Conservation (phyloP, 92 coral and sea anemone genomes). For the Porites lobata region DNA sequence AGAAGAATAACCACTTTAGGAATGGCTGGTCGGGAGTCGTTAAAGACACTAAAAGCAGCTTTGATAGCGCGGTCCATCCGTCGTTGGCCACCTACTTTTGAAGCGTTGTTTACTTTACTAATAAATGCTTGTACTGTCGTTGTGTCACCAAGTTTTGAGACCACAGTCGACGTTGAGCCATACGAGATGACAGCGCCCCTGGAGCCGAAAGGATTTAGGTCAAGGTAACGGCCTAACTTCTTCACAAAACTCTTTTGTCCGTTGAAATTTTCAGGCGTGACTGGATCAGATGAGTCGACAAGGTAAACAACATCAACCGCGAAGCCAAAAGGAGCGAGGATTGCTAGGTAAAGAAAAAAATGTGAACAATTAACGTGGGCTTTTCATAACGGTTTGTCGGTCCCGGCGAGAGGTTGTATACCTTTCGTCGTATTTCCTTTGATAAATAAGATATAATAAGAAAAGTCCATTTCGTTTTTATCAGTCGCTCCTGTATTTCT, state of each 20-base stretch:
- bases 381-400: too few species aligned
- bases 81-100: conserved; percentile 62
- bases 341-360: conserved; percentile 1
- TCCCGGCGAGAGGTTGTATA: too few species aligned
- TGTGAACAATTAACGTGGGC: too few species aligned
- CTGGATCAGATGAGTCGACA: conserved; percentile 68
- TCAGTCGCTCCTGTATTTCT: too few species aligned
- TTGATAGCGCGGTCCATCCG: conserved; percentile 66
- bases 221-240: conserved; percentile 58
- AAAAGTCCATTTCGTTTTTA: too few species aligned
- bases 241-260: conserved; percentile 58
- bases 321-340: conserved; percentile 55
- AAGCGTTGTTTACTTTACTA: conserved; percentile 47
- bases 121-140: conserved; percentile 31
- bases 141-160: conserved; percentile 48
- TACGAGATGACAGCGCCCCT: conserved; percentile 72
- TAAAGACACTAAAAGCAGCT: conserved; percentile 44
- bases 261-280: conserved; percentile 31
- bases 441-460: too few species aligned
- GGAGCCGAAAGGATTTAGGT: conserved; percentile 52
- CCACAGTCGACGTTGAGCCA: conserved; percentile 59
- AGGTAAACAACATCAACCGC: conserved; percentile 71
- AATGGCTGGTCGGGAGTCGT: conserved; percentile 73
- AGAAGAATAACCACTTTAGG: conserved; percentile 87
- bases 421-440: too few species aligned